phyloP scores from a whole-genome alignment of 1,140 invertebrate genomes.

The Rhysida immarginata region DNA sequence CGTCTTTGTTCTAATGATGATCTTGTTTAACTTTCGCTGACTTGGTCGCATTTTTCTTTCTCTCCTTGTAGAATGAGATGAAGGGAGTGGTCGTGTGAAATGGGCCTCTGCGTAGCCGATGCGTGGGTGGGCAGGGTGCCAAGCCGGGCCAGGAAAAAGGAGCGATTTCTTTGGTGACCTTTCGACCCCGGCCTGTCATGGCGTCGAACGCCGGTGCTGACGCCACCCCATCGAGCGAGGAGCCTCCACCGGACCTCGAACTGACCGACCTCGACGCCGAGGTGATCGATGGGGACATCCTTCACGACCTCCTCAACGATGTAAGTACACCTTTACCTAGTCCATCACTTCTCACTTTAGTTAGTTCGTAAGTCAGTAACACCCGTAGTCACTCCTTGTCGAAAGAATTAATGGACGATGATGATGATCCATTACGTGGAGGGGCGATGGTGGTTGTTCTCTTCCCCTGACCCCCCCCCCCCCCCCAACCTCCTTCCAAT shows the following conservation, averaged over 20 bases:
- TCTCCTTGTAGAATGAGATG: background rate
- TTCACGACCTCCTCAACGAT: background rate
- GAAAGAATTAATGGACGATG: too few species aligned
- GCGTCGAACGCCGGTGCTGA: background rate
- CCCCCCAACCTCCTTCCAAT: too few species aligned
- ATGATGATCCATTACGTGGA: too few species aligned
- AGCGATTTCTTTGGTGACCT: background rate
- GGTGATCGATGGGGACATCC: background rate
- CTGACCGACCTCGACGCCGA: background rate
- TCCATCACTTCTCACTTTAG: too few species aligned
- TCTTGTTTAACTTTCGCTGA: too few species aligned
- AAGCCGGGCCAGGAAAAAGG: background rate
- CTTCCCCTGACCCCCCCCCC: too few species aligned
- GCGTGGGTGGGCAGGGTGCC: background rate
- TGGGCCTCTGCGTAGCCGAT: background rate
- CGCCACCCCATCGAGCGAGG: background rate
- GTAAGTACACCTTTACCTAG: background rate
- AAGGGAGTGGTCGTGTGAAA: background rate
- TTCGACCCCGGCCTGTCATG: background rate
- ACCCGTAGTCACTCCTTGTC: too few species aligned
- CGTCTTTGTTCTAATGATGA: too few species aligned
- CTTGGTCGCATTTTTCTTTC: background rate
- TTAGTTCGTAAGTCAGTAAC: too few species aligned
- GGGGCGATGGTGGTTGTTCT: too few species aligned
- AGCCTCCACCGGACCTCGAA: background rate